Evolutionary conservation across 2,888 invertebrate species (phyloP).

Genomic region (Ornithoptera priamus): DNA sequence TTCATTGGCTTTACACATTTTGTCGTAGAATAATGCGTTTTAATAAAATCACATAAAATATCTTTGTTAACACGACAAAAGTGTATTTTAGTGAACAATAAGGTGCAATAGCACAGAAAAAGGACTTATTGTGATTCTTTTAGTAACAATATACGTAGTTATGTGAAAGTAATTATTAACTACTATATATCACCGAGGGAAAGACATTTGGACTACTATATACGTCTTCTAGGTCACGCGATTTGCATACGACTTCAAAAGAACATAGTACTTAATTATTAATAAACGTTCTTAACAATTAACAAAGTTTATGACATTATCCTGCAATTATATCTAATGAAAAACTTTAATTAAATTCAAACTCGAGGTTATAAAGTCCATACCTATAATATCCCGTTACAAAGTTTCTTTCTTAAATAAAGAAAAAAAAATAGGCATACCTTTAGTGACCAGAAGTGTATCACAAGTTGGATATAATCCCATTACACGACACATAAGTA

Average conservation of each 20-base stretch:
- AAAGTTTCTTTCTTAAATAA: neutral
- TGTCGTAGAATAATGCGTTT: neutral
- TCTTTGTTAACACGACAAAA: constrained; percentile 1
- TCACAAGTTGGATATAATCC: constrained; percentile 10
- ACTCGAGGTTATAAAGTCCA: too few relatives aligned
- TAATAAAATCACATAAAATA: neutral
- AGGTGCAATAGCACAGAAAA: neutral
- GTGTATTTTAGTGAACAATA: neutral
- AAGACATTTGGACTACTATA: constrained; percentile 22
- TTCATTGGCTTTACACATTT: neutral
- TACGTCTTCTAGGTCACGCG: constrained; percentile 23
- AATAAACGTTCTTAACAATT: constrained; percentile 23
- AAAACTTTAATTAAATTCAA: constrained; percentile 7
- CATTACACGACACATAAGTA: constrained; percentile 26
- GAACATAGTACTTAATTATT: constrained; percentile 17
- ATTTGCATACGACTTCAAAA: constrained; percentile 27
- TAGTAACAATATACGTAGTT: neutral
- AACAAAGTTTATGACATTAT: constrained; percentile 17
- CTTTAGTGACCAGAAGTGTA: constrained; percentile 9
- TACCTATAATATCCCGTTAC: too few relatives aligned
- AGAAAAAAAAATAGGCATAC: constrained; percentile 9
- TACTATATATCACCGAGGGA: constrained; percentile 4
- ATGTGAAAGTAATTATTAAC: neutral
- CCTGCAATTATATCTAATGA: constrained; percentile 23
- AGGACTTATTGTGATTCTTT: neutral